These are phyloP conservation scores for Colistium nudipinnis DNA, from an alignment of 2,113 vertebrate species.

Conservation along the genomic window DNA sequence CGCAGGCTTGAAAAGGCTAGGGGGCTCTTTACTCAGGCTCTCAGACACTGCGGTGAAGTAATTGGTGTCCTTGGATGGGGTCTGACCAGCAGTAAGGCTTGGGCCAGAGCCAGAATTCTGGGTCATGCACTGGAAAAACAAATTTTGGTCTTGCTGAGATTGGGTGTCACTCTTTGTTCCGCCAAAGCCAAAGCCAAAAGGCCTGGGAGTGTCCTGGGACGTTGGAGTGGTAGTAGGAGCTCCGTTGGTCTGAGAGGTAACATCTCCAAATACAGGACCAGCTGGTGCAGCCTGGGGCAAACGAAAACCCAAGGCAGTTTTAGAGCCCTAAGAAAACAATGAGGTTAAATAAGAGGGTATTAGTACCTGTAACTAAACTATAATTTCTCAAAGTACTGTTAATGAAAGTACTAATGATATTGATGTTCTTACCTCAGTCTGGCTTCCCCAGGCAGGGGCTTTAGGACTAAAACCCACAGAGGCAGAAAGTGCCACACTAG, in stretches of 20 bases:
- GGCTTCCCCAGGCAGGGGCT: slow-evolving; percentile 81
- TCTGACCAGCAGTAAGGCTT: slow-evolving; percentile 58
- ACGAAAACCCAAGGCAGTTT: slow-evolving; percentile 84
- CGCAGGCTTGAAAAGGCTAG: slow-evolving; percentile 80
- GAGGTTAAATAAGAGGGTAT: neutral
- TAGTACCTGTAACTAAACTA: neutral
- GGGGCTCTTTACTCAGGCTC: slow-evolving; percentile 86
- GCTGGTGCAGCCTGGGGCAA: slow-evolving; percentile 80
- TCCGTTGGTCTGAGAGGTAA: slow-evolving; percentile 87
- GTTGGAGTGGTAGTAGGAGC: slow-evolving; percentile 83
- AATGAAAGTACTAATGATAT: neutral
- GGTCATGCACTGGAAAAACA: slow-evolving; percentile 99
- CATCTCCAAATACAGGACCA: slow-evolving; percentile 84
- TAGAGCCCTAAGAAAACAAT: slow-evolving; percentile 84
- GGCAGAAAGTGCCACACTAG: slow-evolving; percentile 78
- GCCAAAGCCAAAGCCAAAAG: slow-evolving; percentile 90
- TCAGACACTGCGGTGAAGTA: slow-evolving; percentile 93
- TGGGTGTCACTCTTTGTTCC: slow-evolving; percentile 80
- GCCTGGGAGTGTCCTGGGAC: slow-evolving; percentile 83
- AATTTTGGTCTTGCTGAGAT: slow-evolving; percentile 89
- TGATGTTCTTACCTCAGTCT: slow-evolving; percentile 88
- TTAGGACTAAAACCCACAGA: slow-evolving; percentile 83
- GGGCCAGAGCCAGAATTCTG: slow-evolving; percentile 87
- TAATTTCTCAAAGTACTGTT: neutral
- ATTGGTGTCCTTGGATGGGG: slow-evolving; percentile 81